Percentiles rank a stretch among this genome's conserved stretches.
Evolutionary conservation across 2,113 vertebrate genomes (phyloP).

Genomic region (Ameiurus melas): DNA sequence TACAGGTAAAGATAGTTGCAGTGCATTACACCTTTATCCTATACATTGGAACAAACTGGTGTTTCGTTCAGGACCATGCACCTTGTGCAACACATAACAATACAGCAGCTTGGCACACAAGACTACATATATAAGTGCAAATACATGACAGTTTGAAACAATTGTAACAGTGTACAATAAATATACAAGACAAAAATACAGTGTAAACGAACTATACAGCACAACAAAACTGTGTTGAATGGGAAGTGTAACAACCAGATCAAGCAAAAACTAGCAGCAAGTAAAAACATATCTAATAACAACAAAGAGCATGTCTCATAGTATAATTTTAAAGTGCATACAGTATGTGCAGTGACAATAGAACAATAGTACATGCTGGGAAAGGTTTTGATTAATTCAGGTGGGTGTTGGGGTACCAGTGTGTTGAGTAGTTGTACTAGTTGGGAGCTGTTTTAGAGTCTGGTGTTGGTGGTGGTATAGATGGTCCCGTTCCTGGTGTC

Average conservation of each 20-base stretch:
- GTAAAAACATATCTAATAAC: not conserved
- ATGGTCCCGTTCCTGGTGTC: not conserved
- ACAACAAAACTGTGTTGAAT: not conserved
- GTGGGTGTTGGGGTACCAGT: not conserved
- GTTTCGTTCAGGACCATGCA: not conserved
- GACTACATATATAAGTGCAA: not conserved
- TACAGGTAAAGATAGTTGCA: not conserved
- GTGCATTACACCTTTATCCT: not conserved
- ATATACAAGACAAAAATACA: not conserved
- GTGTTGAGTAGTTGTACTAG: not conserved
- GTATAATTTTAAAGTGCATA: not conserved
- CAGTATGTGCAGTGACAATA: not conserved
- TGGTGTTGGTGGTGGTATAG: not conserved
- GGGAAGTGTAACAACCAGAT: not conserved
- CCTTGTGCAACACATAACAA: not conserved
- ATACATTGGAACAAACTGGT: not conserved
- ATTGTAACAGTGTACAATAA: not conserved
- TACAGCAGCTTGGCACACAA: not conserved
- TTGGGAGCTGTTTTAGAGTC: not conserved
- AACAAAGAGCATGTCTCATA: not conserved
- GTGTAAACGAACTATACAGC: not conserved
- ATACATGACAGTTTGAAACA: not conserved
- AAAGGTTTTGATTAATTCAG: not conserved
- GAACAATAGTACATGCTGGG: not conserved
- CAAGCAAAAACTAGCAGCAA: not conserved